Conservation (phyloP, 2,797 vertebrate species). For the Spheniscus humboldti region DNA sequence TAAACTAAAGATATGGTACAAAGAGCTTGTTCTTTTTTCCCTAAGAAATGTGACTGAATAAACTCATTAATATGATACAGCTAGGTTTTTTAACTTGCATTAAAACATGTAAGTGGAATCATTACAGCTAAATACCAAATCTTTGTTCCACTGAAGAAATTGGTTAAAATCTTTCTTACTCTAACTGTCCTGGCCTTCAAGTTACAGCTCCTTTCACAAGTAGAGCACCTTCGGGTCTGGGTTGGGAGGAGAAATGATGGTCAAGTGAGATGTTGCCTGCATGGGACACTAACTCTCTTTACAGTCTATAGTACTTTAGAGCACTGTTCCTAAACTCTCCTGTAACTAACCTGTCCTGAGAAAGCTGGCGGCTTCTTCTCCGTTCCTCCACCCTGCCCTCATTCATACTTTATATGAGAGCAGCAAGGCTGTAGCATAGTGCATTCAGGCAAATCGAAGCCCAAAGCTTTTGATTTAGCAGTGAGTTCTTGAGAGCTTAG, state of each 20-base stretch:
- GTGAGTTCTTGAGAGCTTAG: background rate
- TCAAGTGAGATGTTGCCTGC: background rate
- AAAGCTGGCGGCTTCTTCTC: background rate
- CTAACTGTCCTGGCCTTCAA: background rate
- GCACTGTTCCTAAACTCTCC: background rate
- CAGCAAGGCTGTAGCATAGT: background rate
- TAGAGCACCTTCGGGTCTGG: background rate
- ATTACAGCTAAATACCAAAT: background rate
- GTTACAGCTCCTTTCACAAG: background rate
- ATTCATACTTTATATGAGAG: rapidly evolving
- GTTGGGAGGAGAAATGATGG: background rate
- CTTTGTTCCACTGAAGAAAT: background rate
- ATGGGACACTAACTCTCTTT: background rate
- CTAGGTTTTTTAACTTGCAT: background rate
- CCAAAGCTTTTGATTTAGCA: background rate
- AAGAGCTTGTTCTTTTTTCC: background rate
- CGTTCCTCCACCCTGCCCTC: background rate
- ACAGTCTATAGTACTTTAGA: background rate
- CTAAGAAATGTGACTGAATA: background rate
- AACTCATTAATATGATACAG: background rate
- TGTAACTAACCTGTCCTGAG: background rate
- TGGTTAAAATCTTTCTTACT: background rate
- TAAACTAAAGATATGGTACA: background rate
- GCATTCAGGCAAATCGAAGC: background rate
- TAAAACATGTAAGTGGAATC: background rate